Conservation (phyloP, 2,113 vertebrate species). For the Tonatia bakeri region DNA sequence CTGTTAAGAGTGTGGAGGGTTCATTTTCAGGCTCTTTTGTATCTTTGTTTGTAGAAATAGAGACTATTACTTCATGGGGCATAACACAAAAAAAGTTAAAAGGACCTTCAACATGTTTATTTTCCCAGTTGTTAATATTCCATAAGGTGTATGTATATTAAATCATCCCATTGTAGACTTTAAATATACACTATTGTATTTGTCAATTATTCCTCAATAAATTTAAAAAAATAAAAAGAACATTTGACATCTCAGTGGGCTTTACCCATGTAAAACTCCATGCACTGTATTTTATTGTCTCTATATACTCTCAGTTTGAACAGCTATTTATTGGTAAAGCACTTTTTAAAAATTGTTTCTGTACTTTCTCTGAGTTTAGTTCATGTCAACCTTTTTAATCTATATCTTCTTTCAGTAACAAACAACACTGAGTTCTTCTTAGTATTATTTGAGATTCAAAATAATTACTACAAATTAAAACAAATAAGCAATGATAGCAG, state of each 20-base stretch:
- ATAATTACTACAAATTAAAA: neutral
- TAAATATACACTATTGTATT: neutral
- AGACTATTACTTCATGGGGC: neutral
- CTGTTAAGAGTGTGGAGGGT: neutral
- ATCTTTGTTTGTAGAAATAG: neutral
- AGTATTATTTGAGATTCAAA: neutral
- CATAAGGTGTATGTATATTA: neutral
- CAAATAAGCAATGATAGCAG: neutral
- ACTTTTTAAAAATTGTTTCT: neutral
- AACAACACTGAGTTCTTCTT: neutral
- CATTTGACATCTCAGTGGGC: neutral
- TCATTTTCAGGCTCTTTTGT: neutral
- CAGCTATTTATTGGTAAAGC: neutral
- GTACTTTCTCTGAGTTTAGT: neutral
- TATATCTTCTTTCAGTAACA: neutral
- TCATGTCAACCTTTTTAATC: neutral
- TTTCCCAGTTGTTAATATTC: neutral
- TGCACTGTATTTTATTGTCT: neutral
- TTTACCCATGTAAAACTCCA: neutral
- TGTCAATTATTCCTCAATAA: neutral
- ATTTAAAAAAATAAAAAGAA: neutral
- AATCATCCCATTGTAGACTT: neutral
- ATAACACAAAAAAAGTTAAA: neutral
- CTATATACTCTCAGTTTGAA: neutral
- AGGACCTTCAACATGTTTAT: neutral